Evolutionary conservation across 2,113 vertebrate genomes (phyloP).

Genomic region (Spea multiplicata): DNA sequence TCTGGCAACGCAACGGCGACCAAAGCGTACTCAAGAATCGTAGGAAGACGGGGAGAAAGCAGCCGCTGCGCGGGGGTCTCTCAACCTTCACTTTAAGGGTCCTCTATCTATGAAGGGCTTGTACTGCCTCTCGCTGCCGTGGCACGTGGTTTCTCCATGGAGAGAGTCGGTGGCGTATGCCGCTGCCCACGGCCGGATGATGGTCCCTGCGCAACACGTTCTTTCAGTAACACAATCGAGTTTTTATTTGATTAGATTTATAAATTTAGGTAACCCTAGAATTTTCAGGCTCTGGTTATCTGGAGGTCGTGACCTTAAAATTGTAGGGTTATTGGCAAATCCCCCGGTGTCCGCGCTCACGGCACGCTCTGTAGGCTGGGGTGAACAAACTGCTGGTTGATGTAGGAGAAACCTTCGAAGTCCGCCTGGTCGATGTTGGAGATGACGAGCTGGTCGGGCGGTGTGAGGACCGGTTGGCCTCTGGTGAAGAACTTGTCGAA

Average conservation of each 20-base stretch:
- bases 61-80: not conserved
- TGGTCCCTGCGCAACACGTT: not conserved
- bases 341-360: conserved; percentile 63
- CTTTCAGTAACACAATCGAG: not conserved
- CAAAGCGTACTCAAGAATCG: not conserved
- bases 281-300: conserved; percentile 57
- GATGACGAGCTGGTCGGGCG: conserved; percentile 95
- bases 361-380: conserved; percentile 79
- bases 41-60: conserved; percentile 7
- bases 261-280: conserved; percentile 54
- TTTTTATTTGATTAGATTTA: not conserved
- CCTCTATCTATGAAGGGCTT: too few relatives aligned
- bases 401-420: conserved; percentile 93
- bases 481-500: conserved; percentile 98
- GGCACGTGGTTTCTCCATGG: not conserved
- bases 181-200: not conserved
- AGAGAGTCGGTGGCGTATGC: too few relatives aligned
- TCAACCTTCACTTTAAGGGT: not conserved
- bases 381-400: conserved; percentile 89
- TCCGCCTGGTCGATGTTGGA: conserved; percentile 97
- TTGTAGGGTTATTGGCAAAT: conserved; percentile 55
- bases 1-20: too few relatives aligned
- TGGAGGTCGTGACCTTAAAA: conserved; percentile 58
- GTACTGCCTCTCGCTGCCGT: not conserved
- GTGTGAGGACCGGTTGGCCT: conserved; percentile 91